Conservation (phyloP, 2,797 vertebrate genomes). For the Poeciliopsis presidionis region DNA sequence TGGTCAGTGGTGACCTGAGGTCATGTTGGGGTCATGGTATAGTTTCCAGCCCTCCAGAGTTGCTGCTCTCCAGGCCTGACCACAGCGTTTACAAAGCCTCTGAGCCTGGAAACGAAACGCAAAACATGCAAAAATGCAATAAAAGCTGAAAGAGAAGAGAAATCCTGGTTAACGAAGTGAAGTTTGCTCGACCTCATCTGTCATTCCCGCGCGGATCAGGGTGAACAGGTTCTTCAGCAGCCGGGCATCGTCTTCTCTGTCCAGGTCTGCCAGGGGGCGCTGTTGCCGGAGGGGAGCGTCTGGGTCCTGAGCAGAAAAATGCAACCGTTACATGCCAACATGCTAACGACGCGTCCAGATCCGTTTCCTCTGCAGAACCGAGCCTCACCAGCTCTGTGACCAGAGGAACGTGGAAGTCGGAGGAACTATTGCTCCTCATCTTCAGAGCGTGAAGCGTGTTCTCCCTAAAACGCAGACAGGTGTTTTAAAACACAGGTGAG, state of each 20-base stretch:
- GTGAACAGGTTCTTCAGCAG: conserved; percentile 94
- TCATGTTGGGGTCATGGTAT: conserved; percentile 94
- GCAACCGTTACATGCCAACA: background rate
- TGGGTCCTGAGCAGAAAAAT: conserved; percentile 84
- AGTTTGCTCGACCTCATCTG: conserved; percentile 85
- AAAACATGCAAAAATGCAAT: conserved; percentile 8
- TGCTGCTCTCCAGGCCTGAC: conserved; percentile 97
- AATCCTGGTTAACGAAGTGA: background rate
- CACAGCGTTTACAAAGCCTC: conserved; percentile 93
- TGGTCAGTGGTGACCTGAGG: conserved; percentile 79
- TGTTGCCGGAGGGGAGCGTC: conserved; percentile 96
- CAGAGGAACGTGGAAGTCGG: conserved; percentile 84
- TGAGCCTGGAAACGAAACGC: conserved; percentile 85
- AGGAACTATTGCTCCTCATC: conserved; percentile 81
- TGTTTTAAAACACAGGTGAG: fast-evolving
- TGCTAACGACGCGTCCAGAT: background rate
- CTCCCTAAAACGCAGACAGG: conserved; percentile 83
- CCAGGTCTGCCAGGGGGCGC: conserved; percentile 93
- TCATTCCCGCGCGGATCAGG: conserved; percentile 96
- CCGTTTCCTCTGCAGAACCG: background rate
- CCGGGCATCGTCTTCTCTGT: conserved; percentile 92
- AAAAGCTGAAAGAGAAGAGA: background rate
- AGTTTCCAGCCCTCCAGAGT: conserved; percentile 99
- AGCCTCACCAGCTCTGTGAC: conserved; percentile 91
- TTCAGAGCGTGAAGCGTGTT: conserved; percentile 93